phyloP scores from a whole-genome alignment of 2,113 vertebrate species.

The Oreochromis tanganicae region DNA sequence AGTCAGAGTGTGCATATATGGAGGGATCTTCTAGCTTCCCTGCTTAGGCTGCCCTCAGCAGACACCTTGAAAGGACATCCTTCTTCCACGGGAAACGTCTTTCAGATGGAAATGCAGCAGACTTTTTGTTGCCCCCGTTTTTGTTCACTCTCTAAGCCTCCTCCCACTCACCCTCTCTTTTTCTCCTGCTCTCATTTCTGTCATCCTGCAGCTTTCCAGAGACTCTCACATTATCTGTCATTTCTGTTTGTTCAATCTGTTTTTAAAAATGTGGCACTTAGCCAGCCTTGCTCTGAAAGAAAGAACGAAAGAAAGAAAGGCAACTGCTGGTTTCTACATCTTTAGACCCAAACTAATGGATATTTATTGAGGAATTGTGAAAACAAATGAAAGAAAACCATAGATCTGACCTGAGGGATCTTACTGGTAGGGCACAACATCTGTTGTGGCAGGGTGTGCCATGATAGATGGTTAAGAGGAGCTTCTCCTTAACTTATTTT shows the following conservation, averaged over 20 bases:
- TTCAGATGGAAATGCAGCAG: conserved; percentile 62
- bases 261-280: neutral
- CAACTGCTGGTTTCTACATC: neutral
- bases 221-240: neutral
- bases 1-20: conserved; percentile 15
- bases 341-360: neutral
- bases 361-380: neutral
- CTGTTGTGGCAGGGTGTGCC: neutral
- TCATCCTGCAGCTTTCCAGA: neutral
- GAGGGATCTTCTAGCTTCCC: neutral
- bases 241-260: neutral
- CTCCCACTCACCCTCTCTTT: conserved; percentile 3
- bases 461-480: neutral
- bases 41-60: neutral
- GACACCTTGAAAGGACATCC: neutral
- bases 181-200: neutral
- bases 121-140: conserved; percentile 46
- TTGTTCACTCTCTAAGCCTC: conserved; percentile 4
- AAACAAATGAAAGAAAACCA: neutral
- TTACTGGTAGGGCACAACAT: neutral
- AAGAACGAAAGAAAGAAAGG: neutral
- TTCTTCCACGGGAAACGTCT: conserved; percentile 1
- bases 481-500: neutral
- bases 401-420: neutral
- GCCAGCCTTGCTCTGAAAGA: neutral